These are phyloP conservation scores for Epinotia nisella DNA, from an alignment of 2,888 invertebrate genomes.

Conservation along the genomic window DNA sequence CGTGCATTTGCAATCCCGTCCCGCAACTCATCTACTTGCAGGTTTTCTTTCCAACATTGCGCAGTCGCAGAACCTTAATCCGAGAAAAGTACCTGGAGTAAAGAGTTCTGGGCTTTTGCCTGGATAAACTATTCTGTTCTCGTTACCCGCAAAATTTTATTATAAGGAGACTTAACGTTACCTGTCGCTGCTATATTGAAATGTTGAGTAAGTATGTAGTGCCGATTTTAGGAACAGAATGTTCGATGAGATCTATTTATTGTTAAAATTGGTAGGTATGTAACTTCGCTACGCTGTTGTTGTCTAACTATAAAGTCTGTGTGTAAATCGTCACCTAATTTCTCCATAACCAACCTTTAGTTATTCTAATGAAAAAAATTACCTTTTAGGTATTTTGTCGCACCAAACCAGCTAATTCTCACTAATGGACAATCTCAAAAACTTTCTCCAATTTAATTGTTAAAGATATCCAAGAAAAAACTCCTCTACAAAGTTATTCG, in stretches of 20 bases:
- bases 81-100: neutral
- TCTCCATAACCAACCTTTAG: too few species aligned
- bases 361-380: too few species aligned
- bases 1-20: conserved; percentile 81
- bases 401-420: neutral
- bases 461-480: neutral
- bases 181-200: neutral
- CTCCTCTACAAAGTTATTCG: neutral
- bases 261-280: too few species aligned
- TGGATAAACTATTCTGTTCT: neutral
- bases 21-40: conserved; percentile 50
- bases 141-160: neutral
- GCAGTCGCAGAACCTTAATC: neutral
- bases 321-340: too few species aligned
- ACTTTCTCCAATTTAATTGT: neutral
- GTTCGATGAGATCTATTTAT: too few species aligned
- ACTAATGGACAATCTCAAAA: neutral
- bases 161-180: neutral
- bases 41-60: conserved; percentile 28
- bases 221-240: neutral
- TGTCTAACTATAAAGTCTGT: too few species aligned
- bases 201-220: neutral
- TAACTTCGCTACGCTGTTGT: neutral
- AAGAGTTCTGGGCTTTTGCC: neutral
- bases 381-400: neutral